Conservation (phyloP, 2,113 vertebrate species). For the Sinocyclocheilus rhinocerous region DNA sequence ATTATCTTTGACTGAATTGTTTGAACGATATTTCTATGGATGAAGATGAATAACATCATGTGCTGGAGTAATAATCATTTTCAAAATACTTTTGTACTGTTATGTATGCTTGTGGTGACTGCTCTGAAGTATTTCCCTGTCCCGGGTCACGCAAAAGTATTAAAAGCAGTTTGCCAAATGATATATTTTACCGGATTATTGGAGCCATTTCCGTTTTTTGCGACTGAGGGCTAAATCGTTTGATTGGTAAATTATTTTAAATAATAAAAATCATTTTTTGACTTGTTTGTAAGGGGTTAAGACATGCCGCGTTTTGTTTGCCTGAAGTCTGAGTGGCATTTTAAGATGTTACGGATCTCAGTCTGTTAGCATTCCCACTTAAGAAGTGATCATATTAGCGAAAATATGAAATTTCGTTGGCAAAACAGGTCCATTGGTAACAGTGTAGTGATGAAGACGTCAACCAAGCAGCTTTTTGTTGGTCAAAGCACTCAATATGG, state of each 20-base stretch:
- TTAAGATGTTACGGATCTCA: neutral
- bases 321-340: slow-evolving; percentile 15
- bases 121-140: neutral
- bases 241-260: slow-evolving; percentile 44
- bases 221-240: slow-evolving; percentile 23
- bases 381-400: neutral
- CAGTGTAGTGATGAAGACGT: neutral
- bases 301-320: neutral
- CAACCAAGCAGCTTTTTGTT: neutral
- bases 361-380: slow-evolving; percentile 43
- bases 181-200: slow-evolving; percentile 12
- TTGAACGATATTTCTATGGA: slow-evolving; percentile 7
- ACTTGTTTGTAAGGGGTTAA: neutral
- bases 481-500: neutral
- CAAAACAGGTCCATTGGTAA: neutral
- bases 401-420: neutral
- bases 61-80: slow-evolving; percentile 14
- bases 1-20: slow-evolving; percentile 25
- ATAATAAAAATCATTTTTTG: neutral
- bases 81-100: slow-evolving; percentile 25
- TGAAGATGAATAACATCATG: slow-evolving; percentile 24
- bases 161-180: slow-evolving; percentile 48
- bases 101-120: neutral
- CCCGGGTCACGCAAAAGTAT: slow-evolving; percentile 9
- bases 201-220: slow-evolving; percentile 11